A percentile compares a stretch with the other conserved stretches of the same genome.
These are phyloP conservation scores for Saimiri boliviensis DNA, from an alignment of 2,113 vertebrate genomes.

Conservation along the genomic window DNA sequence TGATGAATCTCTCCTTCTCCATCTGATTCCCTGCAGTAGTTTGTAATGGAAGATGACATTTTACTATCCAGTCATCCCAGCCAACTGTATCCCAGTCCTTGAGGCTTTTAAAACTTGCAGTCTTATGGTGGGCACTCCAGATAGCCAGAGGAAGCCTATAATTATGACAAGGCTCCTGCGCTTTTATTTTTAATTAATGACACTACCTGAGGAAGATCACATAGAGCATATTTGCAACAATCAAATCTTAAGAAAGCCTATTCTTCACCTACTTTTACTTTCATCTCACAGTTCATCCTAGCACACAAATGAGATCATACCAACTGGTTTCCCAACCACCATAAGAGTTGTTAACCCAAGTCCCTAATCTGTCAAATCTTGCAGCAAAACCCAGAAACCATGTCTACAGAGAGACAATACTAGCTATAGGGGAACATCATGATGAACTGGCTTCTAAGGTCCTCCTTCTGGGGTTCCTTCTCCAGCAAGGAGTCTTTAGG, in stretches of 20 bases:
- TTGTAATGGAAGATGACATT: neutral
- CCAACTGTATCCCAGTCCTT: neutral
- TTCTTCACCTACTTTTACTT: slow-evolving; percentile 15
- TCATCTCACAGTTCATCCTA: neutral
- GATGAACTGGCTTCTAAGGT: neutral
- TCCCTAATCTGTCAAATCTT: neutral
- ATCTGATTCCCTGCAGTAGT: neutral
- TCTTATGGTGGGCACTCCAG: neutral
- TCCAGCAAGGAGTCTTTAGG: neutral
- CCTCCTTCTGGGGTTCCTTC: neutral
- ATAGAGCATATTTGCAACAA: neutral
- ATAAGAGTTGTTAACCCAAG: neutral
- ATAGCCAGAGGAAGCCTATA: neutral
- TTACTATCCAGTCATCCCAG: neutral
- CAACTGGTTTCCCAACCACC: neutral
- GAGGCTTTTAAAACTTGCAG: neutral
- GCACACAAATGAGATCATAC: neutral
- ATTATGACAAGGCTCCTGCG: neutral
- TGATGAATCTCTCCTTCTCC: neutral
- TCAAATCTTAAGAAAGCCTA: neutral
- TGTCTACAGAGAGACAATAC: neutral
- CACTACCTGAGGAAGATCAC: neutral
- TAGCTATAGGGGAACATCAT: neutral
- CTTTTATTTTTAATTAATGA: slow-evolving; percentile 48
- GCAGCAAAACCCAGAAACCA: neutral